Conservation (phyloP, 2,113 vertebrate genomes). For the Tamias sibiricus region DNA sequence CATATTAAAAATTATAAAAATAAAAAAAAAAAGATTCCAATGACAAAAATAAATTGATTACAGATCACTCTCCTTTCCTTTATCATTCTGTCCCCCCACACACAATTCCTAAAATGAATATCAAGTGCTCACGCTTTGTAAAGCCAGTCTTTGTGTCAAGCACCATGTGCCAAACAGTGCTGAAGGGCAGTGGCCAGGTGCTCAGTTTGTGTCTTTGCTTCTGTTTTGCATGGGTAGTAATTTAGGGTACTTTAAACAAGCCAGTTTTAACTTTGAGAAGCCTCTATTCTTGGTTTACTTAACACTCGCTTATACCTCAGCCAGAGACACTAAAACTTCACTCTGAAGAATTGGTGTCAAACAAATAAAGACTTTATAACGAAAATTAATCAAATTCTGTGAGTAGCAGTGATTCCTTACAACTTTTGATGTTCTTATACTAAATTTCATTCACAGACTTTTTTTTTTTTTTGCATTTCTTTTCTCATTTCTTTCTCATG, state of each 20-base stretch:
- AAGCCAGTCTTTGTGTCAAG: neutral
- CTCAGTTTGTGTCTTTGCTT: neutral
- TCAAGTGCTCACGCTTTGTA: neutral
- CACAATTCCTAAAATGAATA: neutral
- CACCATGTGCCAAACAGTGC: neutral
- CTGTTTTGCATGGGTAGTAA: neutral
- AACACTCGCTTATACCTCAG: neutral
- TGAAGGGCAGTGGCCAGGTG: neutral
- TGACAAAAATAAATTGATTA: neutral
- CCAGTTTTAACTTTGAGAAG: conserved; percentile 12
- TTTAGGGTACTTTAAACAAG: neutral
- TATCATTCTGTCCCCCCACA: neutral
- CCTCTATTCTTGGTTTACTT: neutral
- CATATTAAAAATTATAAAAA: too few relatives aligned
- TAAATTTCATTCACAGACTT: conserved; percentile 11
- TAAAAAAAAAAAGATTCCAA: conserved; percentile 21
- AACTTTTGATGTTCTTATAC: neutral
- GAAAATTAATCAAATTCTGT: conserved; percentile 10
- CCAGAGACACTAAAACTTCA: neutral
- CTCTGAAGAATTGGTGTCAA: neutral
- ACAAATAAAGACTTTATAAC: neutral
- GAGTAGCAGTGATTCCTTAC: neutral
- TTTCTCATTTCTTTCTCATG: neutral
- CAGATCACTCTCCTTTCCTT: neutral
- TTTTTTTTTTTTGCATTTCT: too few relatives aligned